Evolutionary conservation across 2,797 vertebrate species (phyloP), one percentile per base, ranked within the genome.

Genomic region (Eutrigla gurnardus): DNA sequence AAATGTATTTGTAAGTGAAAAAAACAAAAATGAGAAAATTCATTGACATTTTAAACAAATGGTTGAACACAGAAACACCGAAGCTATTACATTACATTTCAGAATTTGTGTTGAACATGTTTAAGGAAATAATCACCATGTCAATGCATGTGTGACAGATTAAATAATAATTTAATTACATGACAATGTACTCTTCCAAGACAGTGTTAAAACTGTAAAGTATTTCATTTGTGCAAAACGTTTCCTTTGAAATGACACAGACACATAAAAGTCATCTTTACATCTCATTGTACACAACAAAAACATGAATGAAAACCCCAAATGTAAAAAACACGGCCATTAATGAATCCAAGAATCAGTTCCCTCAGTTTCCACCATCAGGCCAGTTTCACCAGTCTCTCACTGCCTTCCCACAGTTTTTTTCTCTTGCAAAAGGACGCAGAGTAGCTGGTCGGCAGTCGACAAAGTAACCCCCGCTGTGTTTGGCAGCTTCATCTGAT

Each of bases 321-420:
- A 33, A 54, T 4, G 32, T 9, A 49, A 14, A 25, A 46, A 15
- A 42, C 5, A 62, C 17, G 2, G 50, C 0, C 45, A 63, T 59
- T 17, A 57, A 70, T 61, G 37, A 42, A 13, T 63, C 0, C 42
- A 12, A 75, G 1, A 12, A 15, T 4, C n/a, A 6, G 7, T 33
- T 54, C n/a, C 7, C 13, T 4, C 4, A 47, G 3, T 14, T 32
- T 59, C 10, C 5, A 62, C 4, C 37, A 7, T 94, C 87, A 96
- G 55, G 82, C 87, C 36, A 93, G 91, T 18, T 92, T 94, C 50
- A 96, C 95, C 75, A 96, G 88, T 75, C 94, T 90, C 87, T 96
- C 95, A 63, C 96, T 96, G 77, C 93, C 94, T 73, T 96, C 95
- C 96, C 96, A 96, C 70, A 96, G 92, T 75, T 96, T 96, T 73